Percentiles rank a stretch among this genome's conserved stretches.
Evolutionary conservation across 2,888 invertebrate genomes (phyloP).

Genomic region (Aphidius colemani): DNA sequence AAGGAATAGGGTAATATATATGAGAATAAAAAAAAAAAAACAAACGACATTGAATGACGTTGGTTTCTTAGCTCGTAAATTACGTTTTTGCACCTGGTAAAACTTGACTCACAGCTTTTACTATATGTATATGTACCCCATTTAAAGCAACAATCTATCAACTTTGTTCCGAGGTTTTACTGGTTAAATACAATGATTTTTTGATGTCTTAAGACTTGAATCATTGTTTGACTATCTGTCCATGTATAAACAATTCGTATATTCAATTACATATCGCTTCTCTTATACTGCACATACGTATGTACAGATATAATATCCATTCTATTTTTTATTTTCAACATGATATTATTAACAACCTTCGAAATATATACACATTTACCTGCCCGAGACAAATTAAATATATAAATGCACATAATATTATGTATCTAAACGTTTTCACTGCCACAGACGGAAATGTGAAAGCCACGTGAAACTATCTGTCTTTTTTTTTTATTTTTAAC

Average conservation of each 20-base stretch:
- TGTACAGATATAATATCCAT: too few relatives aligned
- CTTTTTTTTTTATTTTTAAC: neutral
- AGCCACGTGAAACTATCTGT: constrained; percentile 36
- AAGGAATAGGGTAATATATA: neutral
- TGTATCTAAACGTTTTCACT: neutral
- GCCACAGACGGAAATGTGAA: constrained; percentile 35
- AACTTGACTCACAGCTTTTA: constrained; percentile 15
- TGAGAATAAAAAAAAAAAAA: too few relatives aligned
- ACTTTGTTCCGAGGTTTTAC: neutral
- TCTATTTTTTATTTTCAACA: too few relatives aligned
- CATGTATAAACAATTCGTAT: neutral
- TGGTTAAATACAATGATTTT: neutral
- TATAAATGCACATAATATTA: neutral
- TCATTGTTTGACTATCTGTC: neutral
- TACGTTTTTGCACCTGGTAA: constrained; percentile 46
- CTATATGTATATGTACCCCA: too few relatives aligned
- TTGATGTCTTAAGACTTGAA: neutral
- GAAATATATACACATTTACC: neutral
- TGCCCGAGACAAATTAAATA: neutral
- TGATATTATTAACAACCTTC: too few relatives aligned
- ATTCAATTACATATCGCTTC: too few relatives aligned
- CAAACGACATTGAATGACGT: neutral
- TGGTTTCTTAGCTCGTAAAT: constrained; percentile 45
- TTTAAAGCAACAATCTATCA: neutral
- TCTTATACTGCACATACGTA: too few relatives aligned